Evolutionary conservation across 1,140 invertebrate genomes (phyloP), one percentile per base, ranked within the genome.

Genomic region (Musca vetustissima): DNA sequence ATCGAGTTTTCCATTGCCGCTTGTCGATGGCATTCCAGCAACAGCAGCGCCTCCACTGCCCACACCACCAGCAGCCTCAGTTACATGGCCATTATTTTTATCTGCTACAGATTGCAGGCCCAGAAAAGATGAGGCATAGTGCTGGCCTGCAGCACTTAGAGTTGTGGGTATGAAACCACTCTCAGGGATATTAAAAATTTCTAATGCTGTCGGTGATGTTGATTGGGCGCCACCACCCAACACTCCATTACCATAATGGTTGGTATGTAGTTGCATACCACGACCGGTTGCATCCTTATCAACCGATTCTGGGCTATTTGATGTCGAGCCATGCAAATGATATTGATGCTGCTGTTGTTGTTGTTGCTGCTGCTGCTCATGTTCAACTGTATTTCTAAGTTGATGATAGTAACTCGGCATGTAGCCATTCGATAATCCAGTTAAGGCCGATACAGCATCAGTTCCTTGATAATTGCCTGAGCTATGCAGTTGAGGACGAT

Each of bases 1-100:
- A 80, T 80, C 78, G 75, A 80, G 76, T 76, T 79, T 73, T 24
- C 53, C 64, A 9, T 15, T 13, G 67, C 25, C 19, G 49, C 19
- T 53, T 59, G 55, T 6, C 28, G 25, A 28, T 59, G 55, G 15
- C 11, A 22, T 55, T 55, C 21, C 53, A 24, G 14, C 24, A 24
- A 11, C 53, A 24, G 7, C 28, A 7, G 8, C 25, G 32, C 28
- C 28, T 32, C 24, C 55, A 32, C 36, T 9, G 9, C 28, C 28
- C 9, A 9, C 36, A 9, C 36, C 36, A 11, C 36, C 36, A 13
- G 6, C 36, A 13, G 36, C 36, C 4, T 22, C 55, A 19, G 49
- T 55, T 57, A 21, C 32, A n/a, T 52, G 52, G 49, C 15, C 28
- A 36, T 61, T 61, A 43, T 19, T 61, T 61, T 61, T 61, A 61